A percentile compares a stretch with the other conserved stretches of the same genome.
phyloP scores from a whole-genome alignment of 2,797 vertebrate species.

The Syngnathus rostellatus region DNA sequence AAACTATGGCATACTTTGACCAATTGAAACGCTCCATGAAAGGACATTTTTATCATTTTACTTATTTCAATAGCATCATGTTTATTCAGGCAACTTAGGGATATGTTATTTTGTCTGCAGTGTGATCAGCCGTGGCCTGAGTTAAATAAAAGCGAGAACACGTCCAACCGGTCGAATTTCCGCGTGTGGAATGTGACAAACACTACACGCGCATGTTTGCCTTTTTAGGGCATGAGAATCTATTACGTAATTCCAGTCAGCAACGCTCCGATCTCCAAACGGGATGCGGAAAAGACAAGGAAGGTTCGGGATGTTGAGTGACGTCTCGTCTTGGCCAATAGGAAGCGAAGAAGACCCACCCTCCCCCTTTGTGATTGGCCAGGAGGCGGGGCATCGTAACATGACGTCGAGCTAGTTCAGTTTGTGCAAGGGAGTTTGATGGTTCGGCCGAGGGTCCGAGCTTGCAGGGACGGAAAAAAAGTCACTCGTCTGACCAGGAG shows the following conservation, averaged over 20 bases:
- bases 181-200: slow-evolving; percentile 46
- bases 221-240: slow-evolving; percentile 82
- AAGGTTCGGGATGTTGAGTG: slow-evolving; percentile 22
- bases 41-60: neutral
- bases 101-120: neutral
- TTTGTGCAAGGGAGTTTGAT: slow-evolving; percentile 29
- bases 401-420: slow-evolving; percentile 36
- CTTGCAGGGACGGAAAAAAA: slow-evolving; percentile 36
- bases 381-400: slow-evolving; percentile 1
- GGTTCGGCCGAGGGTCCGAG: slow-evolving; percentile 43
- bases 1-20: neutral
- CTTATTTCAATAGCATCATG: neutral
- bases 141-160: neutral
- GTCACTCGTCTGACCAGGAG: neutral
- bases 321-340: slow-evolving; percentile 46
- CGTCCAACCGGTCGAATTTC: slow-evolving; percentile 27
- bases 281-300: slow-evolving; percentile 40
- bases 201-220: slow-evolving; percentile 64
- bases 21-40: neutral
- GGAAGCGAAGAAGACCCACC: neutral
- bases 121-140: neutral
- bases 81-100: neutral
- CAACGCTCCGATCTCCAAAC: slow-evolving; percentile 57
- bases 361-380: slow-evolving; percentile 49
- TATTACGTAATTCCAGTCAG: slow-evolving; percentile 72